These are phyloP conservation scores for Caerostris extrusa DNA, from an alignment of 1,140 invertebrate species.

Conservation along the genomic window DNA sequence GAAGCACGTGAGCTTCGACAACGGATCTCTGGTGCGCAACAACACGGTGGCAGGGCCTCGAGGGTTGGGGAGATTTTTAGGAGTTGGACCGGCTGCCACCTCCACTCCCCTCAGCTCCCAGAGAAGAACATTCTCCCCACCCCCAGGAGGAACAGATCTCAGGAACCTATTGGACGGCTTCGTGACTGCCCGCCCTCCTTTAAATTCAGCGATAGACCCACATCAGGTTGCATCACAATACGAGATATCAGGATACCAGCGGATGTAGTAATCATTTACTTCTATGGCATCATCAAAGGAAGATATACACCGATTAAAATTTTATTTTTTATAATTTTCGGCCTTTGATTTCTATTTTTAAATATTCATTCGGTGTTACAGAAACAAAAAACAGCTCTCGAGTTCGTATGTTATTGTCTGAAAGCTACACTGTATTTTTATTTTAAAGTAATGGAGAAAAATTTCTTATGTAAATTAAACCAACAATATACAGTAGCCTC, in stretches of 20 bases:
- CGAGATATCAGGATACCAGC: constrained; percentile 15
- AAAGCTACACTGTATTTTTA: no score
- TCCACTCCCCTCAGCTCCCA: constrained; percentile 78
- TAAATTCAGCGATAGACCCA: constrained; percentile 65
- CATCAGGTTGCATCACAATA: constrained; percentile 50
- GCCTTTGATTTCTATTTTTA: no score
- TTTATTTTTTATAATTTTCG: no score
- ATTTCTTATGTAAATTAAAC: no score
- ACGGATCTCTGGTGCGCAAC: constrained; percentile 79
- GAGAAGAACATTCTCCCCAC: constrained; percentile 72
- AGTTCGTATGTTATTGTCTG: no score
- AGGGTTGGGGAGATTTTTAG: constrained; percentile 75
- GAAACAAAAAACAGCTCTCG: no score
- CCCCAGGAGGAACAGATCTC: constrained; percentile 84
- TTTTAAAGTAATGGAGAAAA: no score
- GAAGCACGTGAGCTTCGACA: constrained; percentile 95
- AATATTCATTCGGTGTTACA: no score
- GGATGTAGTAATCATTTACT: not conserved
- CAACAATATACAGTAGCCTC: no score
- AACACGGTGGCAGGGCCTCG: constrained; percentile 78
- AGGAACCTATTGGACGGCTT: constrained; percentile 86
- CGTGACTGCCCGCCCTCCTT: constrained; percentile 82
- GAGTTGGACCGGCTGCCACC: constrained; percentile 77
- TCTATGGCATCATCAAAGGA: no score
- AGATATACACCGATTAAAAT: no score